phyloP scores from a whole-genome alignment of 2,888 invertebrate species.

The Drosophila tanythrix region DNA sequence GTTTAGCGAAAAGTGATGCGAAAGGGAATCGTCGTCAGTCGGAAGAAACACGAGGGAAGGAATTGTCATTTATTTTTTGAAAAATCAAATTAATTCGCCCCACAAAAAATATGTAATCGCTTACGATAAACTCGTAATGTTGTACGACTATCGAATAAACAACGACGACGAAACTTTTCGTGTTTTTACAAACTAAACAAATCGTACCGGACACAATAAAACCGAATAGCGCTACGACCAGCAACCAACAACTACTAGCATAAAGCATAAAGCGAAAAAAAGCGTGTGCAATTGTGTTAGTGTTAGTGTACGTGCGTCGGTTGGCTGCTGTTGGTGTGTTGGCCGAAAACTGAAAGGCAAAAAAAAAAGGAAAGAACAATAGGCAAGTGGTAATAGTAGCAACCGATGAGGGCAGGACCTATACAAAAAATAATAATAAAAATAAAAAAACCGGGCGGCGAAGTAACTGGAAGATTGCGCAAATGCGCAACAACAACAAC shows the following conservation, averaged over 20 bases:
- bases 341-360: conserved; percentile 54
- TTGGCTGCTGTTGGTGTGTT: conserved; percentile 63
- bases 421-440: conserved; percentile 23
- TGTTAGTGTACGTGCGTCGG: conserved; percentile 75
- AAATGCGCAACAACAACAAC: conserved; percentile 55
- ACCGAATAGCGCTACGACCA: conserved; percentile 20
- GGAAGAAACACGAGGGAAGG: conserved; percentile 78
- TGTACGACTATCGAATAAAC: conserved; percentile 17
- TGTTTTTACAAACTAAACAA: conserved; percentile 29
- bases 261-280: conserved; percentile 63
- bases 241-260: conserved; percentile 5
- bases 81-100: conserved; percentile 38
- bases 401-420: conserved; percentile 27
- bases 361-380: conserved; percentile 44
- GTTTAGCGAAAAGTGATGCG: conserved; percentile 47
- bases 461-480: conserved; percentile 52
- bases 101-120: conserved; percentile 34
- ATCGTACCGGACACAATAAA: conserved; percentile 34
- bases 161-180: conserved; percentile 21
- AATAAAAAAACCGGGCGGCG: conserved; percentile 18
- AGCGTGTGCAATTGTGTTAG: conserved; percentile 68
- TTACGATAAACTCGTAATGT: conserved; percentile 43
- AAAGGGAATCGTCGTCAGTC: conserved; percentile 70
- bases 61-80: conserved; percentile 69
- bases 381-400: conserved; percentile 14